Conservation (phyloP, 1,140 invertebrate genomes). For the Homalodisca vitripennis region DNA sequence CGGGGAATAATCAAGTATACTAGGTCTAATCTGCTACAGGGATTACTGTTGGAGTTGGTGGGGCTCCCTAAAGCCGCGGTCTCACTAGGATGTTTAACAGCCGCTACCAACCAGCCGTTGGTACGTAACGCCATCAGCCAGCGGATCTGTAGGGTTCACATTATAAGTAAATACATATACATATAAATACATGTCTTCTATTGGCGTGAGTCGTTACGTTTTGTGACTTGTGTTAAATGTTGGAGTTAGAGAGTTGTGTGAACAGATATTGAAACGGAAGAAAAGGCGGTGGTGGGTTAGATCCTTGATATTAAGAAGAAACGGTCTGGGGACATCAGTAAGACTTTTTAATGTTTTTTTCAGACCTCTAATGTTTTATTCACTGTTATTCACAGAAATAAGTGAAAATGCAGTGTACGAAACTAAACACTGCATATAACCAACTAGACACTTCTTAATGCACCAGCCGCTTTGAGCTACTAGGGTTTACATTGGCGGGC, state of each 20-base stretch:
- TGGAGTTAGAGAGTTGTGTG: too few relatives aligned
- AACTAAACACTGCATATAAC: neutral
- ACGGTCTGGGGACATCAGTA: neutral
- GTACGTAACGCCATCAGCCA: neutral
- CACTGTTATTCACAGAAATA: neutral
- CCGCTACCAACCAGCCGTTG: neutral
- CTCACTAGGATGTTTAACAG: neutral
- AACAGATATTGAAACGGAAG: too few relatives aligned
- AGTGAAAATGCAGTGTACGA: neutral
- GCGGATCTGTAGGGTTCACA: neutral
- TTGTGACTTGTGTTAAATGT: neutral
- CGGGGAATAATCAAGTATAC: too few relatives aligned
- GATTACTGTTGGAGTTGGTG: too few relatives aligned
- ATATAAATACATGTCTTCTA: neutral
- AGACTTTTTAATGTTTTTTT: neutral
- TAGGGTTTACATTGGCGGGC: neutral
- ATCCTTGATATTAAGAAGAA: neutral
- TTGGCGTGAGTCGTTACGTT: neutral
- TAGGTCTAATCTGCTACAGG: too few relatives aligned
- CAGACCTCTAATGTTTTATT: neutral
- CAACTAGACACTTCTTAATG: neutral
- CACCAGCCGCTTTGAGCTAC: neutral
- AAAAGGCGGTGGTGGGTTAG: too few relatives aligned
- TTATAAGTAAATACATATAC: neutral
- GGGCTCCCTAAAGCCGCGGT: neutral